Conservation (phyloP, 1,140 invertebrate species). For the Euura saliciscinereae region DNA sequence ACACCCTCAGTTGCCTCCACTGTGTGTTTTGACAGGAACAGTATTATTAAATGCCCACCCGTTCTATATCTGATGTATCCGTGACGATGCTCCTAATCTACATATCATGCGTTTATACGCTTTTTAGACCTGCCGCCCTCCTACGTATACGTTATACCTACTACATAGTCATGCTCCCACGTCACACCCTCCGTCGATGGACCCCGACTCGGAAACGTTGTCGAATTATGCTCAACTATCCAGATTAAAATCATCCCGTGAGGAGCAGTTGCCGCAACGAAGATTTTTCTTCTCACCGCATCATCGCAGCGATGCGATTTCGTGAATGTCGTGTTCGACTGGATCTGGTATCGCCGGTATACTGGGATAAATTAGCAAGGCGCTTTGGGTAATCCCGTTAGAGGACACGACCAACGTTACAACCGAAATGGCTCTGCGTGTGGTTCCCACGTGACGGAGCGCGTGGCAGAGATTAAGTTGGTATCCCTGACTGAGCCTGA, state of each 20-base stretch:
- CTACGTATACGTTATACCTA: slow-evolving; percentile 13
- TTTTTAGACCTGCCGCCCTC: slow-evolving; percentile 34
- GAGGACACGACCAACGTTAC: slow-evolving; percentile 1
- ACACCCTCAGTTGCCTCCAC: slow-evolving; percentile 57
- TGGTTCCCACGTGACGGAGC: slow-evolving; percentile 1
- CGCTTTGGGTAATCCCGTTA: background rate
- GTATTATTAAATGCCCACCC: slow-evolving; percentile 58
- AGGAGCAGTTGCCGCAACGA: too few relatives aligned
- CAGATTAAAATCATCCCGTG: too few relatives aligned
- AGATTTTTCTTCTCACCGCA: too few relatives aligned
- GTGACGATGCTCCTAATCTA: slow-evolving; percentile 50
- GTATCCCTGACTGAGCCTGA: background rate
- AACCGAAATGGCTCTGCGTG: slow-evolving; percentile 4
- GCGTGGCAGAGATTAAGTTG: slow-evolving; percentile 4
- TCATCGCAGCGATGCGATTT: too few relatives aligned
- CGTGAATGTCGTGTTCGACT: too few relatives aligned
- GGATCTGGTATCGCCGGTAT: too few relatives aligned
- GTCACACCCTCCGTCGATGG: slow-evolving; percentile 6
- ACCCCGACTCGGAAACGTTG: background rate
- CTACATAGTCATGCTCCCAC: slow-evolving; percentile 10
- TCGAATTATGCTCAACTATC: background rate
- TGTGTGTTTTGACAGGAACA: slow-evolving; percentile 62
- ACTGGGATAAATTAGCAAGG: too few relatives aligned
- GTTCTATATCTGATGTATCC: too few relatives aligned
- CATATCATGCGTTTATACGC: slow-evolving; percentile 60